These are phyloP conservation scores for Stegodyphus mimosarum DNA, from an alignment of 1,140 invertebrate species.

Conservation along the genomic window DNA sequence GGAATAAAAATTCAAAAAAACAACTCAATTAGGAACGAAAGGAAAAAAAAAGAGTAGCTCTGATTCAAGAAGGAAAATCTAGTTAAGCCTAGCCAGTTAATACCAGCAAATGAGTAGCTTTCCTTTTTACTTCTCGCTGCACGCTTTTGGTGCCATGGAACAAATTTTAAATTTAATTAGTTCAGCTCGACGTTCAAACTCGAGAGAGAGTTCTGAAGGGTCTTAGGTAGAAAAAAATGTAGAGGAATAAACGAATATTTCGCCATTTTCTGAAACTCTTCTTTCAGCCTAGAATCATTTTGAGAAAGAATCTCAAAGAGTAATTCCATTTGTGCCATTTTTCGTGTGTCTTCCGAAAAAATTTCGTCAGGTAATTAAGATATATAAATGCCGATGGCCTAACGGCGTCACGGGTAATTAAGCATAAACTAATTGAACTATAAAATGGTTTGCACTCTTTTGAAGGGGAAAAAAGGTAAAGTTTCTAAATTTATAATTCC, in stretches of 20 bases:
- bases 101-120: background rate
- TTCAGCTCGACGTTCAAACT: background rate
- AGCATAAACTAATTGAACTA: slow-evolving; percentile 17
- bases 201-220: background rate
- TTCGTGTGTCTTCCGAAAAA: background rate
- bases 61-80: background rate
- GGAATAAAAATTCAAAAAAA: slow-evolving; percentile 16
- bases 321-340: background rate
- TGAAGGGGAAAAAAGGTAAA: background rate
- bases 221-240: background rate
- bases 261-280: background rate
- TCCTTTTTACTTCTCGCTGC: background rate
- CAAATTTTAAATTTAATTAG: slow-evolving; percentile 24
- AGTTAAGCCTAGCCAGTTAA: slow-evolving; percentile 12
- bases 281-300: background rate
- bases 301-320: slow-evolving; percentile 2
- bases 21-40: background rate
- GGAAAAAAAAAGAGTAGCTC: background rate
- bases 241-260: no score
- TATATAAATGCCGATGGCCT: slow-evolving; percentile 8
- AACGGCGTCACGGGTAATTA: slow-evolving; percentile 10
- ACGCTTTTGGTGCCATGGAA: background rate
- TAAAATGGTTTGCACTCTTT: background rate
- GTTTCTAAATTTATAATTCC: slow-evolving; percentile 13
- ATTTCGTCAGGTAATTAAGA: slow-evolving; percentile 9